Conservation (phyloP, 2,888 invertebrate genomes). For the Drosophila rellima region DNA sequence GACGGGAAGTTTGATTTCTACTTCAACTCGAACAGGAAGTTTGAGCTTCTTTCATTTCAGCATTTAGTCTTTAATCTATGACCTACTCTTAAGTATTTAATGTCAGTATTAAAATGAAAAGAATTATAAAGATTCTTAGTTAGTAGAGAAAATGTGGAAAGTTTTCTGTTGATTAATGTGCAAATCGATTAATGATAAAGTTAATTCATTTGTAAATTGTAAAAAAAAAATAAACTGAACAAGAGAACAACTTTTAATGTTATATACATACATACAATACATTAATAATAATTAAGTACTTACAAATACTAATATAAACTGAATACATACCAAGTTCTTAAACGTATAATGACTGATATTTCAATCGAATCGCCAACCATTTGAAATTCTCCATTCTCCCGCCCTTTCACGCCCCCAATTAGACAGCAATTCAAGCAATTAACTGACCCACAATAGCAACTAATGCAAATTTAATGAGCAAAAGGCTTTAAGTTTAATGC, state of each 20-base stretch:
- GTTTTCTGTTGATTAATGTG: slow-evolving; percentile 45
- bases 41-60: slow-evolving; percentile 60
- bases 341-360: slow-evolving; percentile 68
- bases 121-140: slow-evolving; percentile 14
- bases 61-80: slow-evolving; percentile 54
- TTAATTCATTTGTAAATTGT: slow-evolving; percentile 75
- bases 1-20: slow-evolving; percentile 68
- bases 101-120: slow-evolving; percentile 64
- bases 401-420: slow-evolving; percentile 11
- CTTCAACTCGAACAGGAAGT: slow-evolving; percentile 17
- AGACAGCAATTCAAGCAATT: slow-evolving; percentile 24
- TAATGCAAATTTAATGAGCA: slow-evolving; percentile 42
- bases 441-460: slow-evolving; percentile 50
- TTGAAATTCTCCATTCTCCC: background rate
- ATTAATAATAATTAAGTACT: slow-evolving; percentile 14
- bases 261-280: slow-evolving; percentile 39
- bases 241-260: slow-evolving; percentile 62
- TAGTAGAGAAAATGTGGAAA: slow-evolving; percentile 16
- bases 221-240: slow-evolving; percentile 45
- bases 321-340: slow-evolving; percentile 40
- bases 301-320: slow-evolving; percentile 10
- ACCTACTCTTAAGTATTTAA: slow-evolving; percentile 65
- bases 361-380: slow-evolving; percentile 8
- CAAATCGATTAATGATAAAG: slow-evolving; percentile 47
- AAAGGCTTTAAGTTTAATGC: slow-evolving; percentile 41